phyloP scores from a whole-genome alignment of 2,888 invertebrate genomes.

The Pheosia gnoma region DNA sequence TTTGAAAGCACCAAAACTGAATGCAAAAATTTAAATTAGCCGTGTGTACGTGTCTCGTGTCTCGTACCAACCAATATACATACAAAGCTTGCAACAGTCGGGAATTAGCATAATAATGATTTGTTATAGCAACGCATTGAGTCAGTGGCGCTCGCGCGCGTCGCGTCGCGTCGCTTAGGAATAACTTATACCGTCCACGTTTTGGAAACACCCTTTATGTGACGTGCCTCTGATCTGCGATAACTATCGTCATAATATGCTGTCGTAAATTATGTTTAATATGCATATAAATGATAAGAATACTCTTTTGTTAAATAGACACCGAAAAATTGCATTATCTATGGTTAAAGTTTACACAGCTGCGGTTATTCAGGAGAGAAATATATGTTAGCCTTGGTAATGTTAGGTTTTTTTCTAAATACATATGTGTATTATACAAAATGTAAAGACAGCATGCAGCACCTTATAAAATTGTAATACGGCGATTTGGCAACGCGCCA shows the following conservation, averaged over 20 bases:
- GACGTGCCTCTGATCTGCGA: conserved; percentile 9
- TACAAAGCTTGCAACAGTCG: conserved; percentile 54
- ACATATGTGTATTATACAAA: not conserved
- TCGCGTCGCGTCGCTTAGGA: too few relatives aligned
- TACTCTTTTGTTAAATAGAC: too few relatives aligned
- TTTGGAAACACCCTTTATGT: conserved; percentile 49
- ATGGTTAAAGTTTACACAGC: too few relatives aligned
- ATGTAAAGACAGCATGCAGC: conserved; percentile 1
- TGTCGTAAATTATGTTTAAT: too few relatives aligned
- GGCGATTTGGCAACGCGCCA: conserved; percentile 41
- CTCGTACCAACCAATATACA: conserved; percentile 59
- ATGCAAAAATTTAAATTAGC: conserved; percentile 28
- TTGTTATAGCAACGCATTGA: conserved; percentile 56
- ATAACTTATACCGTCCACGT: conserved; percentile 52
- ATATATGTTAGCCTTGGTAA: too few relatives aligned
- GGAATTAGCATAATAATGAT: conserved; percentile 62
- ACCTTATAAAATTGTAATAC: conserved; percentile 11
- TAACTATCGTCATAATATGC: too few relatives aligned
- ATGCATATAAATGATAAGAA: too few relatives aligned
- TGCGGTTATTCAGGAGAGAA: too few relatives aligned
- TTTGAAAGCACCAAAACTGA: conserved; percentile 35
- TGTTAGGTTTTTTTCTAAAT: too few relatives aligned
- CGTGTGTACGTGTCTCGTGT: conserved; percentile 61
- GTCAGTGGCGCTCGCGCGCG: conserved; percentile 40
- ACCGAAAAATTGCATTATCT: too few relatives aligned